Evolutionary conservation across 2,888 invertebrate species (phyloP), one percentile per base, ranked within the genome.

Genomic region (Caenorhabditis sinica): DNA sequence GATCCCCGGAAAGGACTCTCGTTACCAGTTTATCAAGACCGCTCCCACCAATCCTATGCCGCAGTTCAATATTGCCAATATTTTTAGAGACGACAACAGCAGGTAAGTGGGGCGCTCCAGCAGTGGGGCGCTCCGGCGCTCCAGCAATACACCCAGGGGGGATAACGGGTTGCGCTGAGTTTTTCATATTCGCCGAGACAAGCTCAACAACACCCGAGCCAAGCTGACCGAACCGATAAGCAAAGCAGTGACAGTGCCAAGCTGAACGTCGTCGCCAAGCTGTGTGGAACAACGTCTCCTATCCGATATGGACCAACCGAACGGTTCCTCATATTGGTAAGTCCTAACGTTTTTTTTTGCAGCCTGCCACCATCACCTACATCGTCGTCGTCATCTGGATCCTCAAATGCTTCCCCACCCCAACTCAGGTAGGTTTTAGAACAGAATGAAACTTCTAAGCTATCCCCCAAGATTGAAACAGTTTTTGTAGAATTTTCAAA

Each of bases 1-100:
- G 69, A 33, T 69, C 30, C 69, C 69, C 11, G 69, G 69, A 13
- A 69, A 69, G 9, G 53, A 69, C 20, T 51, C 69, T n/a, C 53
- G 56, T 17, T 69, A 69, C n/a, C 56, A 25, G 0, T 69, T 69
- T 28, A 11, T 56, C n/a, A 43, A 56, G 4, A 4, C 13, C 65
- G 25, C 40, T n/a, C 28, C 17, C 23, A 6, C 23, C 28, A 40
- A 1, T 43, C 17, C 13, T 9, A 36, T 36, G 5, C 36, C 36
- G 2, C 2, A 6, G 5, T 56, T 56, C 69, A 40, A n/a, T n/a
- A n/a, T n/a, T n/a, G n/a, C n/a, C n/a, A n/a, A 49, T 51, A 15
- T 66, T 11, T 8, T 66, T 11, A 3, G n/a, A 5, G 28, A 17
- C 13, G 45, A 25, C 1, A 66, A n/a, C n/a, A 33, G 17, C 28